Conservation (phyloP, 2,113 vertebrate genomes). For the Polyodon spathula region DNA sequence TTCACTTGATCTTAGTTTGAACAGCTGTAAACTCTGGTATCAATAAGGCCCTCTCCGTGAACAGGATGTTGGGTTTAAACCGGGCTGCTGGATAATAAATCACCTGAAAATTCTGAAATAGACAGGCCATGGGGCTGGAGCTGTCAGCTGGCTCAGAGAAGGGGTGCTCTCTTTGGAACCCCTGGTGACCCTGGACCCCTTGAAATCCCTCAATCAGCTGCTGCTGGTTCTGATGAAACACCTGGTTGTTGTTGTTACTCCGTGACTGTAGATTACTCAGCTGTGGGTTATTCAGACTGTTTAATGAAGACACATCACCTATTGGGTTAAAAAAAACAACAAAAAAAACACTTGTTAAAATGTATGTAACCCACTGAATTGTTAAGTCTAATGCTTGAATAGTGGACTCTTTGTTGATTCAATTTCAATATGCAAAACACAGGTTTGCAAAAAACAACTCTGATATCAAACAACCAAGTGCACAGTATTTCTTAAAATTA, state of each 20-base stretch:
- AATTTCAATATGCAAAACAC: no score
- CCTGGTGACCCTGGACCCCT: slow-evolving; percentile 67
- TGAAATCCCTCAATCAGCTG: slow-evolving; percentile 59
- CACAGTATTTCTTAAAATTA: no score
- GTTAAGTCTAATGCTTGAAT: no score
- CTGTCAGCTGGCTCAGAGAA: slow-evolving; percentile 66
- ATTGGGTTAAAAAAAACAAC: slow-evolving; percentile 40
- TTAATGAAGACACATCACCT: slow-evolving; percentile 78
- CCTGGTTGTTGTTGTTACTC: slow-evolving; percentile 65
- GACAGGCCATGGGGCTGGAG: slow-evolving; percentile 78
- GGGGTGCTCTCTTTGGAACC: slow-evolving; percentile 72
- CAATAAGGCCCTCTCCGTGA: no score
- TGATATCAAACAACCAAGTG: no score
- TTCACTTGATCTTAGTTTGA: no score
- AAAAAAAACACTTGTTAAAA: background rate
- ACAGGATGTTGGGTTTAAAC: no score
- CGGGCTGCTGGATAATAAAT: background rate
- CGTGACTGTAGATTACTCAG: slow-evolving; percentile 71
- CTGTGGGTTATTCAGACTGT: slow-evolving; percentile 73
- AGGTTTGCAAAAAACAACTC: no score
- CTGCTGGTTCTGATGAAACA: slow-evolving; percentile 76
- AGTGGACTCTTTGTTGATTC: no score
- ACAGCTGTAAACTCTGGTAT: no score
- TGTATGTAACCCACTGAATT: no score
- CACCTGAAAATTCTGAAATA: slow-evolving; percentile 97